A percentile compares a stretch with the other conserved stretches of the same genome.
phyloP scores from a whole-genome alignment of 2,113 vertebrate genomes.

The Poicephalus gulielmi region DNA sequence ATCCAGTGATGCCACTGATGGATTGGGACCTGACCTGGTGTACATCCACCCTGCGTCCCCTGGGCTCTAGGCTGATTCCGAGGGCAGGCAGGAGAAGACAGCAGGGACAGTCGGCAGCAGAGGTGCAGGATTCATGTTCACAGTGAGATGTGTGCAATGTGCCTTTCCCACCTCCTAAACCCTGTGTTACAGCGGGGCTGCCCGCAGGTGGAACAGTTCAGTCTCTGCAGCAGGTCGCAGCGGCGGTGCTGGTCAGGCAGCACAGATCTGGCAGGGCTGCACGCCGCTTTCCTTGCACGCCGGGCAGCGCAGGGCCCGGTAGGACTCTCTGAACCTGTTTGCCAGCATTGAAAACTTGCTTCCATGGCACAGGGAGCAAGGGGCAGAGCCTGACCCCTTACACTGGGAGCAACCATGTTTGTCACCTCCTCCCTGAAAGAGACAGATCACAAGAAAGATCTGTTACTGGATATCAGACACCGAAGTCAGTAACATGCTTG shows the following conservation, averaged over 20 bases:
- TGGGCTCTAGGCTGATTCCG: fast-evolving
- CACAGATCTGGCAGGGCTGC: constrained; percentile 87
- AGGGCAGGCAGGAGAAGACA: fast-evolving
- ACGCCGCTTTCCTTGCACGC: constrained; percentile 90
- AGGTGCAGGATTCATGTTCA: not conserved
- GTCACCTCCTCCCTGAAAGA: constrained; percentile 63
- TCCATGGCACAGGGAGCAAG: constrained; percentile 94
- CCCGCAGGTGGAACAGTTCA: not conserved
- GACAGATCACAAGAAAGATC: not conserved
- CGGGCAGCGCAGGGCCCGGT: constrained; percentile 88
- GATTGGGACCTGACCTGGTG: not conserved
- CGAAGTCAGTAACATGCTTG: fast-evolving
- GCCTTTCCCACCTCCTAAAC: not conserved
- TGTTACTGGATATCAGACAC: not conserved
- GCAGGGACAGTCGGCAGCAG: fast-evolving
- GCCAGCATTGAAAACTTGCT: constrained; percentile 98
- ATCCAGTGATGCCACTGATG: not conserved
- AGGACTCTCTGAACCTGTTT: constrained; percentile 94
- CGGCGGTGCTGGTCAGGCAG: constrained; percentile 2
- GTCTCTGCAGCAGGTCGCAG: not conserved
- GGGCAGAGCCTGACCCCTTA: constrained; percentile 86
- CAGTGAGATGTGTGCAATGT: fast-evolving
- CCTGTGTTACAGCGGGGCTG: fast-evolving
- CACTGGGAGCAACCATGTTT: constrained; percentile 81
- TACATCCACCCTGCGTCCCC: not conserved